Evolutionary conservation across 1,140 invertebrate species (phyloP), one percentile per base, ranked within the genome.

Genomic region (Nautilus pompilius): DNA sequence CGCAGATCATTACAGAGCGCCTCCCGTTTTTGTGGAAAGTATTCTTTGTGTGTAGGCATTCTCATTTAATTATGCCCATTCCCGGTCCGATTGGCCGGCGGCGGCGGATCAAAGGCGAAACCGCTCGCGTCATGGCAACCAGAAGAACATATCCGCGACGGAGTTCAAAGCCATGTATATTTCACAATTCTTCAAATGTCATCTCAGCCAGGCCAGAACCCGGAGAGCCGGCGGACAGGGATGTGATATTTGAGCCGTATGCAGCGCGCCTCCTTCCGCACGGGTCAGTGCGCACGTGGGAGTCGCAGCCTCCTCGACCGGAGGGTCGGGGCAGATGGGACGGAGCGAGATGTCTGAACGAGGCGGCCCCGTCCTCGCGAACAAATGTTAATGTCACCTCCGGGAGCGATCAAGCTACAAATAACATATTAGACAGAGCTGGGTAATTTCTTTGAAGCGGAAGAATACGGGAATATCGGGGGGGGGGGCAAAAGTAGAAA

Each of bases 1-100:
- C 55, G 45, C 29, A 45, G 48, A 57, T 63, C 55, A 63, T 63
- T 63, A 61, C 60, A 61, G 36, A 61, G 36, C 20, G 30, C 22
- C 22, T 41, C 29, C 54, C 28, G 24, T 57, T 62, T 63, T 57
- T 56, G 26, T 30, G 15, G 15, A 57, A 53, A 28, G 30, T 65
- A 54, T n/a, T 45, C 58, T 59, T 65, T 65, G 63, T 58, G 58
- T 33, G 34, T n/a, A 51, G 56, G 55, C 46, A 58, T 60, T 65
- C 33, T 60, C 54, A 65, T 65, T 65, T 58, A 65, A 65, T 65
- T 65, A 65, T 59, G 36, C 57, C 29, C 17, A 54, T 65, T 65
- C 56, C 56, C 22, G 56, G 49, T 46, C 48, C n/a, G 17, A n/a
- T 5, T 29, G 13, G 41, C 63, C 28, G 4, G 22, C n/a, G 63